Conservation (phyloP, 2,113 vertebrate genomes). For the Mastomys natalensis region DNA sequence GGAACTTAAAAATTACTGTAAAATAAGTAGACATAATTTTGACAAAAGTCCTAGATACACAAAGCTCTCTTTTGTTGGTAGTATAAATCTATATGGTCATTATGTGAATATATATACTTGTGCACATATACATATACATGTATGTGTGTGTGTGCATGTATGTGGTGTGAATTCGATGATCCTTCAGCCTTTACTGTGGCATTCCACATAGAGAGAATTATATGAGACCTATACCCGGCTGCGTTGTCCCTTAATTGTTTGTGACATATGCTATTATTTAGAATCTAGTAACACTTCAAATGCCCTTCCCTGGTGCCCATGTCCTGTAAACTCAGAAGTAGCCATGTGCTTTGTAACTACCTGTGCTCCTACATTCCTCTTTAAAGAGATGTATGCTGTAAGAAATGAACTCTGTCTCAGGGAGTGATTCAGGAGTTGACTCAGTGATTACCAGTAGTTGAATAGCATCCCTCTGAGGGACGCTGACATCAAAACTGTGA, state of each 20-base stretch:
- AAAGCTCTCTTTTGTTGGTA: not conserved
- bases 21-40: constrained; percentile 57
- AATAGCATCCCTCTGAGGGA: not conserved
- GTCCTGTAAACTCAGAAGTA: not conserved
- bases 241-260: not conserved
- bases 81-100: not conserved
- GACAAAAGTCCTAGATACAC: not conserved
- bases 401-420: constrained; percentile 24
- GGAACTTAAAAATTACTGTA: not conserved
- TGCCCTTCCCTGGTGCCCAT: not conserved
- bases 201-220: not conserved
- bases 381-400: not conserved
- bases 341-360: not conserved
- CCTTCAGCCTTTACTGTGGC: not conserved
- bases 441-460: not conserved
- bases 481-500: not conserved
- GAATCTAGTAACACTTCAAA: constrained; percentile 17
- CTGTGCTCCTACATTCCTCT: not conserved
- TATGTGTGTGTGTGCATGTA: rapidly evolving
- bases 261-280: not conserved
- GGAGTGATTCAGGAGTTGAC: not conserved
- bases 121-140: not conserved
- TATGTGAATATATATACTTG: not conserved
- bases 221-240: not conserved
- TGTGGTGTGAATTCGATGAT: not conserved